Conservation (phyloP, 2,113 vertebrate genomes). For the Sinocyclocheilus grahami region DNA sequence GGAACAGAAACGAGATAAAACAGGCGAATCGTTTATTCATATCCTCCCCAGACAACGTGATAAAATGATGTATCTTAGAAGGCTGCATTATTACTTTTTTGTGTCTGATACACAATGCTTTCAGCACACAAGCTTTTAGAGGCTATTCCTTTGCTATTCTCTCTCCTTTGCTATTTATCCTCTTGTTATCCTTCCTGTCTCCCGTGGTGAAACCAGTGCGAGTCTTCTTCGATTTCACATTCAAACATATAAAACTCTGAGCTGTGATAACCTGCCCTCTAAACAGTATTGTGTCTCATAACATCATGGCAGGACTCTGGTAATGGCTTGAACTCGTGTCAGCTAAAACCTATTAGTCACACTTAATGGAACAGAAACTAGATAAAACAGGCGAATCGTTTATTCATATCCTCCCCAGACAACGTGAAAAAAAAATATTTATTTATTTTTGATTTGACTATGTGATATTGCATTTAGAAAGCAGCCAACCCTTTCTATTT, state of each 20-base stretch:
- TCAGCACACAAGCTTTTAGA: neutral
- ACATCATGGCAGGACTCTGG: neutral
- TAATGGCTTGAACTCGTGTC: slow-evolving; percentile 34
- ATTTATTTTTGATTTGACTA: slow-evolving; percentile 27
- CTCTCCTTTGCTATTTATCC: neutral
- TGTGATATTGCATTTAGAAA: slow-evolving; percentile 32
- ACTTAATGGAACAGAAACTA: slow-evolving; percentile 34
- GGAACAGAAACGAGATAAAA: slow-evolving; percentile 32
- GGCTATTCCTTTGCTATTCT: neutral
- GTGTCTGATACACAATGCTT: neutral
- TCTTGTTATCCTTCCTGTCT: slow-evolving; percentile 20
- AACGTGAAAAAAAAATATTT: slow-evolving; percentile 18
- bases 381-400: slow-evolving; percentile 15
- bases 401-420: slow-evolving; percentile 22
- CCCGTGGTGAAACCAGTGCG: neutral
- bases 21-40: slow-evolving; percentile 25
- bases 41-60: neutral
- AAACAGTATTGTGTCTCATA: slow-evolving; percentile 28
- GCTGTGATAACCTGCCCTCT: slow-evolving; percentile 17
- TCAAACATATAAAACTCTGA: slow-evolving; percentile 12
- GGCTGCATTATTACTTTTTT: neutral
- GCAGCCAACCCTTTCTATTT: slow-evolving; percentile 20
- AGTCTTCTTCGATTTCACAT: slow-evolving; percentile 13
- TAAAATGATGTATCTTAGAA: neutral
- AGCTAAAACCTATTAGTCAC: slow-evolving; percentile 45